These are phyloP conservation scores for Diphyllodes magnificus DNA, from an alignment of 2,113 vertebrate genomes.

Conservation along the genomic window DNA sequence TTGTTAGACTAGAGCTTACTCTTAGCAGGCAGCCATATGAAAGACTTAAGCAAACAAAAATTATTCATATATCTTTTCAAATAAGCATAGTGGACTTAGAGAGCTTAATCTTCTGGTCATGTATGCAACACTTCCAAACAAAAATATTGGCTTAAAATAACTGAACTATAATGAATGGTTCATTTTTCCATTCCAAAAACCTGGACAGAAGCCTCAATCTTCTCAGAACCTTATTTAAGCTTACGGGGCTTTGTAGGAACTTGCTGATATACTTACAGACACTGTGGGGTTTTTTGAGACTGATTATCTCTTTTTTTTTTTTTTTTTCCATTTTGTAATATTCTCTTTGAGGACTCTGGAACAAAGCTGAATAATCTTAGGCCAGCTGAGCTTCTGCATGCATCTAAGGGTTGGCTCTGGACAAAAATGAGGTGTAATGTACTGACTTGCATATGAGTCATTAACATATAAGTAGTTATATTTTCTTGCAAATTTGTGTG, in stretches of 20 bases:
- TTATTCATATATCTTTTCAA: not conserved
- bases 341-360: not conserved
- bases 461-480: not conserved
- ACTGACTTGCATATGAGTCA: not conserved
- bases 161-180: not conserved
- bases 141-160: not conserved
- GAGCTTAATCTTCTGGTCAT: not conserved
- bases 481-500: not conserved
- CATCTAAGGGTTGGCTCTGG: not conserved
- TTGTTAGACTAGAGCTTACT: not conserved
- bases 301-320: not conserved
- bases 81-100: not conserved
- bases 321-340: not conserved
- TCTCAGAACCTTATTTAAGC: not conserved
- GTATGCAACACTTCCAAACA: not conserved
- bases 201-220: not conserved
- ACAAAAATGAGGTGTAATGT: not conserved
- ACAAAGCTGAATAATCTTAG: not conserved
- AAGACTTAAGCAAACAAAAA: not conserved
- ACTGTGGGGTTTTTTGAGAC: not conserved
- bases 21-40: not conserved
- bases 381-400: not conserved
- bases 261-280: not conserved
- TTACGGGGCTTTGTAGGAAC: not conserved
- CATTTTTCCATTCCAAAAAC: not conserved